Evolutionary conservation across 2,888 invertebrate species (phyloP).

Genomic region (Caradrina kadenii): DNA sequence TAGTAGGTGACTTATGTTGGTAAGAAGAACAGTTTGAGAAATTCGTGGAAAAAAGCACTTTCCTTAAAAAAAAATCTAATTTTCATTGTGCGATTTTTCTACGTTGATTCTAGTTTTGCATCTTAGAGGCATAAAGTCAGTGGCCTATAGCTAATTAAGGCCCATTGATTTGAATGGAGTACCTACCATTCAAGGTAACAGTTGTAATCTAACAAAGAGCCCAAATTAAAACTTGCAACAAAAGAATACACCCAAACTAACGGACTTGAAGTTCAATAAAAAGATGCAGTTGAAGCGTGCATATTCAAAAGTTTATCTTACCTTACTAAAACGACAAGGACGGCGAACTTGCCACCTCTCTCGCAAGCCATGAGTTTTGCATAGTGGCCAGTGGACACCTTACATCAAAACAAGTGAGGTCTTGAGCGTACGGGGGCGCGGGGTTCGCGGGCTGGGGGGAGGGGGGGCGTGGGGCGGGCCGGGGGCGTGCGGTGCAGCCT

Average conservation of each 20-base stretch:
- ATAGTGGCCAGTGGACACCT: constrained; percentile 86
- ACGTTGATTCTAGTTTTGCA: too few relatives aligned
- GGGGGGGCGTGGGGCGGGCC: constrained; percentile 80
- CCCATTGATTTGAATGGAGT: too few relatives aligned
- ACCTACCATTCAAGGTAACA: too few relatives aligned
- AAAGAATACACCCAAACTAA: constrained; percentile 47
- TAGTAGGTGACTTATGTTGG: too few relatives aligned
- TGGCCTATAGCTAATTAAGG: too few relatives aligned
- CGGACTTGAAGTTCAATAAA: constrained; percentile 53
- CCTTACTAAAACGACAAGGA: constrained; percentile 71
- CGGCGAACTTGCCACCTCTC: constrained; percentile 73
- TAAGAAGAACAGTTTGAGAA: too few relatives aligned
- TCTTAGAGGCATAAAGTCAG: too few relatives aligned
- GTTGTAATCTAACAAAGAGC: background rate
- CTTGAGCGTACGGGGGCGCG: constrained; percentile 68
- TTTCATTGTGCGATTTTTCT: too few relatives aligned
- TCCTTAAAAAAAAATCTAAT: too few relatives aligned
- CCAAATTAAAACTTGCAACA: constrained; percentile 15
- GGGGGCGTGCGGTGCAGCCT: constrained; percentile 84
- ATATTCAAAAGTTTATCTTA: constrained; percentile 71
- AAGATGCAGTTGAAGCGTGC: constrained; percentile 64
- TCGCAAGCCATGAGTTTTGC: constrained; percentile 80
- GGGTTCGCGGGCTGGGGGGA: constrained; percentile 60
- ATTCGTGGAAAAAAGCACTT: too few relatives aligned
- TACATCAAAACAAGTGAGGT: constrained; percentile 89